These are phyloP conservation scores for Lordiphosa clarofinis DNA, from an alignment of 1,140 invertebrate species.

Conservation along the genomic window DNA sequence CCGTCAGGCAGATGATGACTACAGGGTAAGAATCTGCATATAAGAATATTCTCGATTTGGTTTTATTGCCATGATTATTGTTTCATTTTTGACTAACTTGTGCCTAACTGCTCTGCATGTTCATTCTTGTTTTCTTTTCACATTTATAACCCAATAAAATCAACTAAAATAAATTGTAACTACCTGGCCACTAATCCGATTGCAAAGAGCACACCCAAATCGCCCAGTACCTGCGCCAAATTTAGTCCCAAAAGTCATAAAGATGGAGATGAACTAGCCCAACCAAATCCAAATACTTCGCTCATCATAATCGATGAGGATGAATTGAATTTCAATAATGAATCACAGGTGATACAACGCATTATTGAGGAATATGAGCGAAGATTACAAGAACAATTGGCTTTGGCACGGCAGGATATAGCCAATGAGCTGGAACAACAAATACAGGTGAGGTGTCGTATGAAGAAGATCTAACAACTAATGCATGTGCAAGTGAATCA, in stretches of 20 bases:
- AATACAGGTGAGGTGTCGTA: conserved; percentile 81
- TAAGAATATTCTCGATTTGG: neutral
- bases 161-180: conserved; percentile 39
- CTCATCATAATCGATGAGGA: conserved; percentile 77
- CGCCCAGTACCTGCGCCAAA: conserved; percentile 42
- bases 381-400: conserved; percentile 82
- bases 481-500: conserved; percentile 11
- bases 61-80: neutral
- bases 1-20: conserved; percentile 69
- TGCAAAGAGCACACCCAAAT: conserved; percentile 23
- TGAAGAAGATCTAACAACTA: neutral
- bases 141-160: conserved; percentile 57
- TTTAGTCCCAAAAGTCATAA: neutral
- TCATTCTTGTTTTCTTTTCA: conserved; percentile 46
- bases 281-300: conserved; percentile 46
- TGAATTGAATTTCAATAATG: conserved; percentile 68
- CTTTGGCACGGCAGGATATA: conserved; percentile 82
- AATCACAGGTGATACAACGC: conserved; percentile 79
- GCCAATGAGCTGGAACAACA: conserved; percentile 82
- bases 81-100: conserved; percentile 39
- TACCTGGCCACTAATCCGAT: conserved; percentile 37
- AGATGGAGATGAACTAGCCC: conserved; percentile 2
- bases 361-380: conserved; percentile 80
- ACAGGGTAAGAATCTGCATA: conserved; percentile 46
- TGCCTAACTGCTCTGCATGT: conserved; percentile 58